These are phyloP conservation scores for Nomada hirtipes DNA, from an alignment of 2,888 invertebrate genomes.

Conservation along the genomic window DNA sequence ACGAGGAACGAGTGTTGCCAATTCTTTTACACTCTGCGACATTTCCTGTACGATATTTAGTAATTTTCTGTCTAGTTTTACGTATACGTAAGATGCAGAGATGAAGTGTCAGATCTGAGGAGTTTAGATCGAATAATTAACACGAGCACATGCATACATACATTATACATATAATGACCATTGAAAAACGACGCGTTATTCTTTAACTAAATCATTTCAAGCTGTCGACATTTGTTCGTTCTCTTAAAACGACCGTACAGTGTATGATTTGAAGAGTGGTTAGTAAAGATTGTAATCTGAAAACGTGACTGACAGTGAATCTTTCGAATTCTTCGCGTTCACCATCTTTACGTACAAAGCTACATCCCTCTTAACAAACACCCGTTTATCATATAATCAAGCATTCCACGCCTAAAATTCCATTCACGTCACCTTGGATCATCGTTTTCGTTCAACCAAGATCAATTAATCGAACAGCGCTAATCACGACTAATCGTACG, in stretches of 20 bases:
- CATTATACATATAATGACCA: neutral
- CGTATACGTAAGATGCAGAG: neutral
- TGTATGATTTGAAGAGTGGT: neutral
- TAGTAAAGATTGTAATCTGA: conserved; percentile 7
- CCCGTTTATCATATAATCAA: too few species aligned
- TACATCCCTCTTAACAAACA: neutral
- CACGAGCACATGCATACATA: conserved; percentile 3
- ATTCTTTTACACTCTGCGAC: neutral
- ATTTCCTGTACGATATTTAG: neutral
- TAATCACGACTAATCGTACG: neutral
- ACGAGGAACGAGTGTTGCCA: conserved; percentile 15
- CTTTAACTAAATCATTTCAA: conserved; percentile 4
- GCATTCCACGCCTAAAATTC: too few species aligned
- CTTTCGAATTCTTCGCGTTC: neutral
- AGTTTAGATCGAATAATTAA: conserved; percentile 6
- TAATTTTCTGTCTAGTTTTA: conserved; percentile 11
- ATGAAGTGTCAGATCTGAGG: neutral
- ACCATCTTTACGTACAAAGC: neutral
- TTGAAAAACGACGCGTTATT: conserved; percentile 25
- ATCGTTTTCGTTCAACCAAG: neutral
- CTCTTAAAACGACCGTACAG: conserved; percentile 9
- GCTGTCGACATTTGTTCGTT: neutral
- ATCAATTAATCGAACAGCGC: neutral
- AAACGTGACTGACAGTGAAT: conserved; percentile 16
- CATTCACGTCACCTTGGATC: neutral